Conservation (phyloP, 2,797 vertebrate species). For the Bucorvus abyssinicus region DNA sequence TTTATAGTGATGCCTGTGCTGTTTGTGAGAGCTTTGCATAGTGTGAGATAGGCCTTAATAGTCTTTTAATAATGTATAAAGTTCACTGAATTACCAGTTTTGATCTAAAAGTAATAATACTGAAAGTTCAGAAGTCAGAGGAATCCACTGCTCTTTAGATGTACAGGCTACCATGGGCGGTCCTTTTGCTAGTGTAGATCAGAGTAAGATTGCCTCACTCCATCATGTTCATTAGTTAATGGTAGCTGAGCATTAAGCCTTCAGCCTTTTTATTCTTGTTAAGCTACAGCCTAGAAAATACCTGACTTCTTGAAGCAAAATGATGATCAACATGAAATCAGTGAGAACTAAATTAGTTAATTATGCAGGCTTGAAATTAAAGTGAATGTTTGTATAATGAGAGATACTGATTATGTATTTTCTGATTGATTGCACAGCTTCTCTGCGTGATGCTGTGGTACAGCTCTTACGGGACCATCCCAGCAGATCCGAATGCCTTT, state of each 20-base stretch:
- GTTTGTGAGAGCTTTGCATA: not conserved
- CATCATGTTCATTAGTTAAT: not conserved
- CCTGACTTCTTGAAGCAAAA: slow-evolving; percentile 30
- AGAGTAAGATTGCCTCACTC: not conserved
- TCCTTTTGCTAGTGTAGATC: not conserved
- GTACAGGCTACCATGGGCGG: not conserved
- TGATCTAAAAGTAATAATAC: not conserved
- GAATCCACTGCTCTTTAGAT: not conserved
- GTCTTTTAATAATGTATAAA: not conserved
- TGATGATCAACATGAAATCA: slow-evolving; percentile 30
- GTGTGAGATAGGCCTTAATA: not conserved
- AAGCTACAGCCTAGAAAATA: slow-evolving; percentile 10
- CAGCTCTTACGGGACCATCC: slow-evolving; percentile 84
- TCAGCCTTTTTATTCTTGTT: not conserved
- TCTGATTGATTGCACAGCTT: slow-evolving; percentile 80
- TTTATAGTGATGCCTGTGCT: not conserved
- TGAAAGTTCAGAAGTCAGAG: not conserved
- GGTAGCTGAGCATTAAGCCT: not conserved
- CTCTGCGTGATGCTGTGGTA: slow-evolving; percentile 88
- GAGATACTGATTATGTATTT: slow-evolving; percentile 50
- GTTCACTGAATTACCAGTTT: not conserved
- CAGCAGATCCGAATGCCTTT: slow-evolving; percentile 86
- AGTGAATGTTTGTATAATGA: slow-evolving; percentile 51
- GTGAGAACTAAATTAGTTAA: slow-evolving; percentile 41
- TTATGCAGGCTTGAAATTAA: slow-evolving; percentile 45